Evolutionary conservation across 2,113 vertebrate species (phyloP), one percentile per base, ranked within the genome.

Genomic region (Corydoras maculifer): DNA sequence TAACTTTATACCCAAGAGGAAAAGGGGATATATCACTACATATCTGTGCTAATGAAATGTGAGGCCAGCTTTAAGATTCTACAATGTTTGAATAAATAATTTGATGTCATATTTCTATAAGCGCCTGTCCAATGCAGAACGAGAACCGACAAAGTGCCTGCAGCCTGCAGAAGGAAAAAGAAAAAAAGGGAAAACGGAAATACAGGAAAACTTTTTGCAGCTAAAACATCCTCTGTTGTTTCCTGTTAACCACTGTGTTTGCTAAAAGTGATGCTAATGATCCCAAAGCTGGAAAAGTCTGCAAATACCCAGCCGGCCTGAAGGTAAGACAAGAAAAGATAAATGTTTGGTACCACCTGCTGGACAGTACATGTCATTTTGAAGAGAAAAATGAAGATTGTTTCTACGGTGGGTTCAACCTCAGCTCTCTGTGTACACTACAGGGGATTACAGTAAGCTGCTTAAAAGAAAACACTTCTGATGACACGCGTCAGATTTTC

Each of bases 271-370:
- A 72, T 66, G 67, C 72, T 55, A 18, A 64, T 48, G 72, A 54
- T n/a, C 49, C 50, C 29, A 63, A 74, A 55, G 65, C 74, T 72
- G 58, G 71, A 62, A 49, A 63, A 30, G 72, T 64, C 68, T 65
- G 66, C 65, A 72, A 43, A 65, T 65, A 66, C 71, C 69, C 73
- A 75, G 69, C 68, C 59, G 70, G 69, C 73, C 64, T 58, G 63
- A 68, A 64, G 54, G 51, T 55, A 50, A 69, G 32, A 62, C 62
- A 63, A 70, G 61, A 68, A 85, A 81, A 85, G 79, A 81, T 81
- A 81, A 84, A 84, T 80, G 79, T 86, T 77, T 85, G 81, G 85
- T 86, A 86, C 84, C 84, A 80, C 81, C 83, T 87, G 84, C 82
- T 86, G 85, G 84, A 85, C 79, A 82, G 35, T 79, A 58, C 60